Conservation (phyloP, 2,797 vertebrate species). For the Spinibarbus caldwelli region DNA sequence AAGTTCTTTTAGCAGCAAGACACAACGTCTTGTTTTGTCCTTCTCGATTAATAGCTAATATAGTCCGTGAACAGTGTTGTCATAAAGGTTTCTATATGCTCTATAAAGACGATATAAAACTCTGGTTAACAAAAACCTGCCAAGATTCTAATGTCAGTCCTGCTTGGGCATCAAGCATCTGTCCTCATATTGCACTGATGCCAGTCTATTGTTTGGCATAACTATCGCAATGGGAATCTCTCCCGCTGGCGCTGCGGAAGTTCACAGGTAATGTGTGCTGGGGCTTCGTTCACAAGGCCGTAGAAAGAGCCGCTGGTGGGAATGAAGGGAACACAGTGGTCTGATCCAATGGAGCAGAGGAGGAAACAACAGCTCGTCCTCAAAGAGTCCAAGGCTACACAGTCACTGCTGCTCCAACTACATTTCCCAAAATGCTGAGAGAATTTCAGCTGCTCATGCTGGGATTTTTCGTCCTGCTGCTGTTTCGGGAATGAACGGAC, state of each 20-base stretch:
- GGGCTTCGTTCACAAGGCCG: slow-evolving; percentile 65
- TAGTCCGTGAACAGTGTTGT: slow-evolving; percentile 76
- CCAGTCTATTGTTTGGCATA: slow-evolving; percentile 72
- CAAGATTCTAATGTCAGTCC: slow-evolving; percentile 74
- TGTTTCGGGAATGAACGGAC: slow-evolving; percentile 41
- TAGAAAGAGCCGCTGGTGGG: slow-evolving; percentile 54
- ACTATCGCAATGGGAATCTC: slow-evolving; percentile 76
- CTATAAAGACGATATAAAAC: slow-evolving; percentile 80
- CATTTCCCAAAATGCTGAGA: slow-evolving; percentile 71
- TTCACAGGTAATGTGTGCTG: slow-evolving; percentile 62
- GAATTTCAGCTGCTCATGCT: slow-evolving; percentile 67
- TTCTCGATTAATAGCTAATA: slow-evolving; percentile 74
- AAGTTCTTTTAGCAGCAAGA: slow-evolving; percentile 84
- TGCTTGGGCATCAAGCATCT: slow-evolving; percentile 81
- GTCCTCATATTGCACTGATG: slow-evolving; percentile 79
- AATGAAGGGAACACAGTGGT: slow-evolving; percentile 49
- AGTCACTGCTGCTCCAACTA: slow-evolving; percentile 42
- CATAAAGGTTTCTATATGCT: slow-evolving; percentile 77
- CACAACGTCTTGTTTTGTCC: slow-evolving; percentile 82
- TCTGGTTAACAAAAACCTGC: slow-evolving; percentile 72
- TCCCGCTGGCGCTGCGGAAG: slow-evolving; percentile 69
- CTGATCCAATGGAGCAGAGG: slow-evolving; percentile 46
- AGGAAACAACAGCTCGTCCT: slow-evolving; percentile 36
- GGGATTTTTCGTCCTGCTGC: slow-evolving; percentile 7
- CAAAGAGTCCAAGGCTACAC: slow-evolving; percentile 46